phyloP scores from a whole-genome alignment of 1,140 invertebrate species.

The Cyphomyrmex costatus region DNA sequence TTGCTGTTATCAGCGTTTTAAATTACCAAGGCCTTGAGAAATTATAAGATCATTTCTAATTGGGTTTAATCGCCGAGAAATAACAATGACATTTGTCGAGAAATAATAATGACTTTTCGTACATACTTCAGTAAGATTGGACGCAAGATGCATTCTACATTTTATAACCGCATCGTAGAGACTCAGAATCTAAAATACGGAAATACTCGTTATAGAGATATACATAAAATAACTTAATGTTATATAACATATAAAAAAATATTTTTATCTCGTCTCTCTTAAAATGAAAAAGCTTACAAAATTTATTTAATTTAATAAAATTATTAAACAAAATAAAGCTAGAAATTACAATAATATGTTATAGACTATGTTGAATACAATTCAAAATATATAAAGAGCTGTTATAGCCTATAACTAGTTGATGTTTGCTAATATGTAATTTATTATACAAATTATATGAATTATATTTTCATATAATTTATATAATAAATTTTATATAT shows the following conservation, averaged over 20 bases:
- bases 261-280: neutral
- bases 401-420: too few species aligned
- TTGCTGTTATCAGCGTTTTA: slow-evolving; percentile 19
- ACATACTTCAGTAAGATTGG: neutral
- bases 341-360: too few species aligned
- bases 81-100: neutral
- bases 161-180: neutral
- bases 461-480: too few species aligned
- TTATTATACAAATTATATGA: too few species aligned
- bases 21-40: slow-evolving; percentile 18
- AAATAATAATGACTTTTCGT: neutral
- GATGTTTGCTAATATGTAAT: too few species aligned
- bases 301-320: neutral
- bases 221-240: neutral
- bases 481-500: too few species aligned
- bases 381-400: too few species aligned
- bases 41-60: neutral
- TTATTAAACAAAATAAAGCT: neutral
- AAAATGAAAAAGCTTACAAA: neutral
- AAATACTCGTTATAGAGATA: neutral
- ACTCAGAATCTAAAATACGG: neutral
- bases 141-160: neutral
- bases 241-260: neutral
- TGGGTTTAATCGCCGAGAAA: neutral
- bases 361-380: too few species aligned